Base-by-base conservation (phyloP, 2,888 invertebrate species). In the Julus scanicus region DNA sequence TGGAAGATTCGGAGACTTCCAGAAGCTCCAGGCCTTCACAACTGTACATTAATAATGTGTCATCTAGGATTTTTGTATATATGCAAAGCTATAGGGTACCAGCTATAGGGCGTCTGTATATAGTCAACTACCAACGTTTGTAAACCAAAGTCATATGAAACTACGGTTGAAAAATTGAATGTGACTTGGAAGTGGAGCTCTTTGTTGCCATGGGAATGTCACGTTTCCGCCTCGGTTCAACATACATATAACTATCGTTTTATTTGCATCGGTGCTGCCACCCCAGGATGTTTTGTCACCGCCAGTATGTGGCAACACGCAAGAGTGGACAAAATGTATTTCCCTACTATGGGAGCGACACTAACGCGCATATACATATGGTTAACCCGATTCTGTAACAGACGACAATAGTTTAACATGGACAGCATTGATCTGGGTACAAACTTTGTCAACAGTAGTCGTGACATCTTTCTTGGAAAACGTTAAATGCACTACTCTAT, bases 181-280 rank as follows among this genome's bases (percentile, higher is more conserved):
- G 80, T 15, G 37, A 80, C 80, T 13, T 29, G 80, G 3, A 80
- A 11, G 80, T 13, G 29, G 37, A 80, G 80, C 80, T 37, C 37
- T 37, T 15, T 80, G 80, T 80, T 80, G 29, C 37, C 80, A 80
- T 80, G 80, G 80, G 29, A 80, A 80, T 80, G 37, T 37, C 80
- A 80, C 80, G 80, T 80, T 37, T 80, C 37, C 37, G 80, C 80
- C 4, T 8, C 37, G 37, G 80, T 80, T 80, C 80, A 29, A 37
- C 80, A 80, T 80, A 37, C 80, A 37, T 39, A 80, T 80, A 80
- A 80, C 80, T 80, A 80, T 37, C 80, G 80, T 80, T 80, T 80
- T 37, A 80, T 80, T 80, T 80, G 80, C 80, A 80, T 80, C 80
- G 15, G 37, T 80, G 80, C 80, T 29, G 5, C 80, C 80, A 80